A percentile compares a stretch with the other conserved stretches of the same genome.
These are phyloP conservation scores for Cyprinodon brontotheroides DNA, from an alignment of 2,113 vertebrate genomes.

Conservation along the genomic window DNA sequence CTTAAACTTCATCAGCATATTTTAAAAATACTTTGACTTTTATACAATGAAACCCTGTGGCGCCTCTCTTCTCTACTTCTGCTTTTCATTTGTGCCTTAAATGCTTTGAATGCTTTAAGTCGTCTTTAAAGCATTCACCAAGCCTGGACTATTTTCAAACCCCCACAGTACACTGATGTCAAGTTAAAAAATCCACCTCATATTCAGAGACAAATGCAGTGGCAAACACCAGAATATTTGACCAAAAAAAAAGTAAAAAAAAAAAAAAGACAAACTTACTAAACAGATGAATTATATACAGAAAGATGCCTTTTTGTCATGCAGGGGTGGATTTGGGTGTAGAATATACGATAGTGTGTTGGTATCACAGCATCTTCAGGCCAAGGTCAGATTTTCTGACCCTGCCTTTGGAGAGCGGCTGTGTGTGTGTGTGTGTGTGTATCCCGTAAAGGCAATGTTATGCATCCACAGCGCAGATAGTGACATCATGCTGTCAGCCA, in stretches of 20 bases:
- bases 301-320: slow-evolving; percentile 17
- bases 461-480: slow-evolving; percentile 53
- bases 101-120: slow-evolving; percentile 6
- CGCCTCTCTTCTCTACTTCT: neutral
- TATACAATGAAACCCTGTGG: neutral
- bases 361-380: slow-evolving; percentile 31
- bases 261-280: neutral
- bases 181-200: neutral
- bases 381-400: slow-evolving; percentile 50
- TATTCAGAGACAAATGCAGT: neutral
- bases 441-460: too few species aligned
- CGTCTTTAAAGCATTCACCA: neutral
- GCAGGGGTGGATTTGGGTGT: slow-evolving; percentile 33
- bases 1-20: neutral
- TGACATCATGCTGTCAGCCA: slow-evolving; percentile 70
- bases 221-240: neutral
- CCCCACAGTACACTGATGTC: neutral
- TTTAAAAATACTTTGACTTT: neutral
- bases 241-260: rapidly evolving
- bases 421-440: slow-evolving; percentile 28
- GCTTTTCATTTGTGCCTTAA: neutral
- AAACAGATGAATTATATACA: neutral
- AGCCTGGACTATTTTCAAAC: neutral
- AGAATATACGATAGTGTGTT: slow-evolving; percentile 35
- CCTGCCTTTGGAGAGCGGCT: slow-evolving; percentile 25